Percentiles rank a stretch among this genome's conserved stretches.
Conservation (phyloP, 1,140 invertebrate species). For the Neodiprion lecontei region DNA sequence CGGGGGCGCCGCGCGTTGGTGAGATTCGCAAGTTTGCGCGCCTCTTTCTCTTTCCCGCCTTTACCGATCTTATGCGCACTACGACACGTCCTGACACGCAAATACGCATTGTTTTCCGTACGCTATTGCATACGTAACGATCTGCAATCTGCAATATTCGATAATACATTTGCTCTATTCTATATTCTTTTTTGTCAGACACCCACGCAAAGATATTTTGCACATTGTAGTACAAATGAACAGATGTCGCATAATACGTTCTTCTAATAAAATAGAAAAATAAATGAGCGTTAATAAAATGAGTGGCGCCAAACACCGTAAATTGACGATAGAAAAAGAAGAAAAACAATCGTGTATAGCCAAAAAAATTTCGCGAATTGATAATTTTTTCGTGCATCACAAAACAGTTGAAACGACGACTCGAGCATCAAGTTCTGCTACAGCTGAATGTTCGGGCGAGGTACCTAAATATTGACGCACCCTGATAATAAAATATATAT, state of each 20-base stretch:
- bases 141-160: no score
- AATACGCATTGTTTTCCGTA: no score
- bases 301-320: conserved; percentile 20
- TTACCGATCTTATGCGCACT: not conserved
- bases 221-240: not conserved
- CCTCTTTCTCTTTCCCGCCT: not conserved
- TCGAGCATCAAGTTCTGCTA: conserved; percentile 14
- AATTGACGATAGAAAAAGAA: conserved; percentile 17
- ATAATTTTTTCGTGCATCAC: conserved; percentile 15
- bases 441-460: conserved; percentile 11
- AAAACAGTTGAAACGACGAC: conserved; percentile 6
- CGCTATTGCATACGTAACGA: no score
- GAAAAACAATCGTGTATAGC: conserved; percentile 8
- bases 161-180: no score
- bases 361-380: conserved; percentile 12
- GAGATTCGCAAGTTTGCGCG: not conserved
- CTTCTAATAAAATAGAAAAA: not conserved
- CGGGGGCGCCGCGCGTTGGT: conserved; percentile 10
- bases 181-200: no score
- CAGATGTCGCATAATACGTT: not conserved
- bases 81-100: not conserved
- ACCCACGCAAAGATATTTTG: no score
- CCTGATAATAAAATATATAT: conserved; percentile 19
- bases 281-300: conserved; percentile 12
- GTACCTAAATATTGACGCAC: conserved; percentile 10